Evolutionary conservation across 2,113 vertebrate genomes (phyloP), one percentile per base, ranked within the genome.

Genomic region (Myotis yumanensis): DNA sequence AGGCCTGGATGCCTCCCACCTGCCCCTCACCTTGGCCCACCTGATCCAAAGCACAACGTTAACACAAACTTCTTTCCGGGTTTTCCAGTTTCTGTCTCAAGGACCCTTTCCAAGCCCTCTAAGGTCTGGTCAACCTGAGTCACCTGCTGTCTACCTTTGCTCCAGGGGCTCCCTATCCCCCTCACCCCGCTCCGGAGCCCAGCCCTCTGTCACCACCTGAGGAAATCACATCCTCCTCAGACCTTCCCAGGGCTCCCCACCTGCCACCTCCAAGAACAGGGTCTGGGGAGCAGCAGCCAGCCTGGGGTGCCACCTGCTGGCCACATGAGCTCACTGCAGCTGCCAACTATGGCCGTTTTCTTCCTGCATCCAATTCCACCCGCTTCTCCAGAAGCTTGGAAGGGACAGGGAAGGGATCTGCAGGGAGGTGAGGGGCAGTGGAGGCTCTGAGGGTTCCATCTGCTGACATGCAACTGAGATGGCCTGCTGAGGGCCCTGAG

Each of bases 271-370:
- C 11, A 30, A 51, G 66, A 64, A 77, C 0, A 37, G 48, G n/a
- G 35, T 11, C 66, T 10, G 18, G 43, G 0, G 32, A 62, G 69
- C 7, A 52, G 23, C 64, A 22, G 28, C 23, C 35, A 57, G 46
- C 57, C 89, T 93, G n/a, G 82, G 73, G 30, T 72, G 95, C 97
- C 97, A 97, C 89, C 97, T 97, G 57, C 93, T 95, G 97, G 97
- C 75, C 5, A 0, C 4, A 28, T 5, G 32, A 25, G 17, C 64
- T 80, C 89, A 88, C 72, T 86, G 88, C 96, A 77, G 40, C 15
- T 51, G 68, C 37, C 46, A 17, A 51, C 30, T 72, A 20, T 0
- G 1, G 18, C n/a, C 18, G 40, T 91, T 88, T 76, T 68, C 73
- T 48, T 40, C 69, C 79, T 0, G 23, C 52, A 69, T 57, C 69